Percentiles rank a stretch among this genome's conserved stretches.
Evolutionary conservation across 2,888 invertebrate species (phyloP).

Genomic region (Lottia gigantea): DNA sequence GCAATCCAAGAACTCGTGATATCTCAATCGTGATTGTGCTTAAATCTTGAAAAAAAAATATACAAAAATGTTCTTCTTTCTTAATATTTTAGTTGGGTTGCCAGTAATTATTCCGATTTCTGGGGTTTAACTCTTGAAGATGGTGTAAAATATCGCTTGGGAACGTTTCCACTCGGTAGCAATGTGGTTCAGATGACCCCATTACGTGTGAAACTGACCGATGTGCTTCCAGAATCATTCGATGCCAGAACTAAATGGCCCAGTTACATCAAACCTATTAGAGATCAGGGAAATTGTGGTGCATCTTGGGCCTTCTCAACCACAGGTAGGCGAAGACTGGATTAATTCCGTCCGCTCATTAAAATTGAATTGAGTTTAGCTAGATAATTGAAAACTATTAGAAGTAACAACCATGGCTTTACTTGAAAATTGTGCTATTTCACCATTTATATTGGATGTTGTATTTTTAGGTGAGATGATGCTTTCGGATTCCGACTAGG

Average conservation of each 20-base stretch:
- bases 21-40: too few species aligned
- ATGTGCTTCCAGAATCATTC: slow-evolving; percentile 75
- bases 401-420: too few species aligned
- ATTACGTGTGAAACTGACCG: slow-evolving; percentile 43
- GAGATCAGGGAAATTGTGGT: slow-evolving; percentile 79
- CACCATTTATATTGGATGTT: too few species aligned
- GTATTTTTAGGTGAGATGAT: too few species aligned
- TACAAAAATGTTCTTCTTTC: too few species aligned
- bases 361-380: too few species aligned
- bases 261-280: slow-evolving; percentile 76
- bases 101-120: slow-evolving; percentile 84
- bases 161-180: slow-evolving; percentile 74
- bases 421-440: too few species aligned
- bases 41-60: too few species aligned
- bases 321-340: slow-evolving; percentile 69
- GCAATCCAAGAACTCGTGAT: too few species aligned
- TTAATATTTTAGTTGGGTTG: slow-evolving; percentile 77
- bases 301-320: slow-evolving; percentile 94
- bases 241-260: slow-evolving; percentile 84
- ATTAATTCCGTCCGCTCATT: too few species aligned
- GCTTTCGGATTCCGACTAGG: too few species aligned
- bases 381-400: too few species aligned
- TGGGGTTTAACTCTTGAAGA: slow-evolving; percentile 85
- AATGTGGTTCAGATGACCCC: slow-evolving; percentile 64
- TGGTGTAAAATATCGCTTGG: slow-evolving; percentile 81